Evolutionary conservation across 1,140 invertebrate genomes (phyloP).

Genomic region (Drosophila pseudoobscura): DNA sequence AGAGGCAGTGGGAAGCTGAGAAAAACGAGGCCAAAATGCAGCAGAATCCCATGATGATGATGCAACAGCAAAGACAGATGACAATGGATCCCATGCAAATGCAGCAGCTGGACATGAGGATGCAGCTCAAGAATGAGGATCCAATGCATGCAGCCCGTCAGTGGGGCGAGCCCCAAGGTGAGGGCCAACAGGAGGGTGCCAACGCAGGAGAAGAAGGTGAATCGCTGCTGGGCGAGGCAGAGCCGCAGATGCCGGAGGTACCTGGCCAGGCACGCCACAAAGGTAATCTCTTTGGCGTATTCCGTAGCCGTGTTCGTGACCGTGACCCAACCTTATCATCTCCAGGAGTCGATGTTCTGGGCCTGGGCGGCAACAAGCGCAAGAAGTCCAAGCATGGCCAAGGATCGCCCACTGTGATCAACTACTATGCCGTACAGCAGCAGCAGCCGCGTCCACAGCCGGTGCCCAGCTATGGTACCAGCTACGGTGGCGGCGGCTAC

Average conservation of each 20-base stretch:
- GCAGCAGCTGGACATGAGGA: constrained; percentile 5
- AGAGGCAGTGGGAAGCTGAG: constrained; percentile 16
- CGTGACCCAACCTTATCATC: constrained; percentile 14
- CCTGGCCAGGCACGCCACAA: constrained; percentile 58
- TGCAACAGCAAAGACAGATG: constrained; percentile 9
- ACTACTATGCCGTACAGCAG: constrained; percentile 53
- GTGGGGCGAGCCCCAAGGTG: no score
- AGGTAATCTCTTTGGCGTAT: constrained; percentile 80
- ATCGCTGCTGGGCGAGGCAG: constrained; percentile 51
- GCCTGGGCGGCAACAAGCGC: constrained; percentile 51
- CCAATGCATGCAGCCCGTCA: constrained; percentile 9
- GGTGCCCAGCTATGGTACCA: constrained; percentile 23
- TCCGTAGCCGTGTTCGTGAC: constrained; percentile 39
- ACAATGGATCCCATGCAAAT: constrained; percentile 7
- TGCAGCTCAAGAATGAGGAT: constrained; percentile 4
- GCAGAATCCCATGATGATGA: constrained; percentile 13
- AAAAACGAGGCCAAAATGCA: constrained; percentile 9
- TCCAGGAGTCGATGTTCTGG: constrained; percentile 42
- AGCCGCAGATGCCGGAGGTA: constrained; percentile 62
- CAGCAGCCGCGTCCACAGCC: constrained; percentile 1
- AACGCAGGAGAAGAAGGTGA: constrained; percentile 11
- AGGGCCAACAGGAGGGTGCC: no score
- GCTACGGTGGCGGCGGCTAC: constrained; percentile 47
- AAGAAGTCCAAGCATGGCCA: constrained; percentile 58
- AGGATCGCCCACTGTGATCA: constrained; percentile 44